Percentiles rank a stretch among this genome's conserved stretches.
phyloP scores from a whole-genome alignment of 37 sponge, comb jelly and placozoan species.

The Ephydatia muelleri region DNA sequence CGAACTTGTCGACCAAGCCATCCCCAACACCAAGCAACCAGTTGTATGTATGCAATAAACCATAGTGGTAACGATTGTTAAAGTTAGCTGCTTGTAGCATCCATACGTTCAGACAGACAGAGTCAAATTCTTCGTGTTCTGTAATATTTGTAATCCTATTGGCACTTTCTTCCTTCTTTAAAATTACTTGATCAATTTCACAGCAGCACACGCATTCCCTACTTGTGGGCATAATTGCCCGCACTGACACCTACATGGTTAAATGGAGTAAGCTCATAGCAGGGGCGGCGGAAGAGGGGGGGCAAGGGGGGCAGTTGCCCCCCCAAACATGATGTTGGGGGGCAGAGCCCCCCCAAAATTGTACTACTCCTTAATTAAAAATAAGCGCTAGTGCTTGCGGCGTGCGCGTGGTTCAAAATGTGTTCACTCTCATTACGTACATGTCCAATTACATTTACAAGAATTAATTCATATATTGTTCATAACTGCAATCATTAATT shows the following conservation, averaged over 20 bases:
- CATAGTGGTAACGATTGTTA: slow-evolving; percentile 34
- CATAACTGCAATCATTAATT: too few species aligned
- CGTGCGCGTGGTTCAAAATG: too few species aligned
- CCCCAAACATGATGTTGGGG: too few species aligned
- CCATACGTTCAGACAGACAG: slow-evolving; percentile 56
- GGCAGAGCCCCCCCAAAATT: too few species aligned
- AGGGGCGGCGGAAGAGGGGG: too few species aligned
- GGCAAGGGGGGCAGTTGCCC: too few species aligned
- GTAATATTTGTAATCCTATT: slow-evolving; percentile 30
- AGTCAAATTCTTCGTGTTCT: slow-evolving; percentile 48
- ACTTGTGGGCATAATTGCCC: slow-evolving; percentile 38
- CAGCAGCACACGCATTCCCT: slow-evolving; percentile 39
- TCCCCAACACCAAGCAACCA: slow-evolving; percentile 37
- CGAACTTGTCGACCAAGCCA: slow-evolving; percentile 32
- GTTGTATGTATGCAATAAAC: slow-evolving; percentile 31
- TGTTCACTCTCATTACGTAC: too few species aligned
- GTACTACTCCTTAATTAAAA: too few species aligned
- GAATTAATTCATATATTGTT: too few species aligned
- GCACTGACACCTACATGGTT: slow-evolving; percentile 36
- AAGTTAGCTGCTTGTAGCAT: slow-evolving; percentile 58
- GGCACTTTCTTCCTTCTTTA: slow-evolving; percentile 3
- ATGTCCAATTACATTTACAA: too few species aligned
- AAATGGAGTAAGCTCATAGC: not conserved
- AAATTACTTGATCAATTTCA: slow-evolving; percentile 19
- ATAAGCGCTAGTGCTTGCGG: too few species aligned